These are phyloP conservation scores for Brachirus orientalis DNA, from an alignment of 2,113 vertebrate species.

Conservation along the genomic window DNA sequence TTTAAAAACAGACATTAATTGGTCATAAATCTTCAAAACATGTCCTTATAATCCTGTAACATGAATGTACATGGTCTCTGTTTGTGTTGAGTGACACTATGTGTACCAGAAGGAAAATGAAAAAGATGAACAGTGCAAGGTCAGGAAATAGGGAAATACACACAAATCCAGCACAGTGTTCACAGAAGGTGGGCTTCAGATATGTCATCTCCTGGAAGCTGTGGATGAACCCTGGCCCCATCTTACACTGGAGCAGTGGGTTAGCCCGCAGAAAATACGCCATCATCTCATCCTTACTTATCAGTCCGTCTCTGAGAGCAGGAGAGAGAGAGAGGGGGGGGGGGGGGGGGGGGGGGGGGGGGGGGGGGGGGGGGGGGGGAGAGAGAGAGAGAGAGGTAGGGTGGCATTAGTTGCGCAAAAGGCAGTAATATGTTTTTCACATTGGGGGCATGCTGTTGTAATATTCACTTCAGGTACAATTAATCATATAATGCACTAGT, in stretches of 20 bases:
- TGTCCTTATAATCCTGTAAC: no score
- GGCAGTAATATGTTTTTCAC: no score
- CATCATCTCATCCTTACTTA: slow-evolving; percentile 99
- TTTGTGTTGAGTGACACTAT: neutral
- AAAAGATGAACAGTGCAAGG: neutral
- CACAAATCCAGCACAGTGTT: slow-evolving; percentile 98
- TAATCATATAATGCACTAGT: no score
- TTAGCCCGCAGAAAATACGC: slow-evolving; percentile 97
- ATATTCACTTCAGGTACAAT: no score
- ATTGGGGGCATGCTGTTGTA: no score
- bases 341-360: neutral
- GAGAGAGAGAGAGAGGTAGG: neutral
- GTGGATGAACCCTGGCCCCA: slow-evolving; percentile 97
- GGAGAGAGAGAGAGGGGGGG: neutral
- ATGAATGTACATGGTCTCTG: neutral
- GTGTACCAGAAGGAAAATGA: neutral
- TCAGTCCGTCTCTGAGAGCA: slow-evolving; percentile 89
- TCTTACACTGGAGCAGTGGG: slow-evolving; percentile 94
- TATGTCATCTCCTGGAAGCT: slow-evolving; percentile 98
- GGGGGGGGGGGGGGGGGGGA: neutral
- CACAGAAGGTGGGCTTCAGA: slow-evolving; percentile 97
- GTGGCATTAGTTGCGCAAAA: no score
- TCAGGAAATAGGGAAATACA: slow-evolving; percentile 71
- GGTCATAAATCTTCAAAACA: no score
- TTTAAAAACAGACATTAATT: neutral